A percentile compares a stretch with the other conserved stretches of the same genome.
These are phyloP conservation scores for Drosophila formosana DNA, from an alignment of 2,888 invertebrate species.

Conservation along the genomic window DNA sequence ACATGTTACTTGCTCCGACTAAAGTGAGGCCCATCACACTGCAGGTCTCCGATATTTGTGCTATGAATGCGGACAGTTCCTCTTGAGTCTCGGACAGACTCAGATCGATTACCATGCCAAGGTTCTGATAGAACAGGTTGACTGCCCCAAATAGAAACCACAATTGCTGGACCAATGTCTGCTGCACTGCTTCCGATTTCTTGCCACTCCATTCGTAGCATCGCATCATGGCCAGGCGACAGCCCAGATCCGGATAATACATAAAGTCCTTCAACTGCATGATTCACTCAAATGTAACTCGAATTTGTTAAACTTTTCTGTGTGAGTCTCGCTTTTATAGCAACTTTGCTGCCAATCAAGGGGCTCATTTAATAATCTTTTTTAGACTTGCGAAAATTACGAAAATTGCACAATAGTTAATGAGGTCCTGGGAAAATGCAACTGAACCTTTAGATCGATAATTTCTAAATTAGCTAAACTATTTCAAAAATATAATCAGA, in stretches of 20 bases:
- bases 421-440: conserved; percentile 45
- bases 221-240: conserved; percentile 56
- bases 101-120: conserved; percentile 69
- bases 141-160: conserved; percentile 59
- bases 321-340: conserved; percentile 30
- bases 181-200: neutral
- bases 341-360: conserved; percentile 20
- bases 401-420: conserved; percentile 29
- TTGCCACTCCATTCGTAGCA: conserved; percentile 59
- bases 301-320: neutral
- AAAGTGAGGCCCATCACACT: conserved; percentile 65
- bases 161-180: conserved; percentile 12
- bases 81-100: conserved; percentile 24
- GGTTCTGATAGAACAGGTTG: conserved; percentile 71
- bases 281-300: neutral
- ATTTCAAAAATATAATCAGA: neutral
- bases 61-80: conserved; percentile 40
- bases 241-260: conserved; percentile 72
- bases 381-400: conserved; percentile 20
- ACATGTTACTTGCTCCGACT: conserved; percentile 71
- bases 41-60: conserved; percentile 60
- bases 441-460: conserved; percentile 7
- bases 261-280: conserved; percentile 72
- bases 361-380: conserved; percentile 28
- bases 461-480: neutral